These are phyloP conservation scores for Denticeps clupeoides DNA, from an alignment of 2,797 vertebrate species.

Conservation along the genomic window DNA sequence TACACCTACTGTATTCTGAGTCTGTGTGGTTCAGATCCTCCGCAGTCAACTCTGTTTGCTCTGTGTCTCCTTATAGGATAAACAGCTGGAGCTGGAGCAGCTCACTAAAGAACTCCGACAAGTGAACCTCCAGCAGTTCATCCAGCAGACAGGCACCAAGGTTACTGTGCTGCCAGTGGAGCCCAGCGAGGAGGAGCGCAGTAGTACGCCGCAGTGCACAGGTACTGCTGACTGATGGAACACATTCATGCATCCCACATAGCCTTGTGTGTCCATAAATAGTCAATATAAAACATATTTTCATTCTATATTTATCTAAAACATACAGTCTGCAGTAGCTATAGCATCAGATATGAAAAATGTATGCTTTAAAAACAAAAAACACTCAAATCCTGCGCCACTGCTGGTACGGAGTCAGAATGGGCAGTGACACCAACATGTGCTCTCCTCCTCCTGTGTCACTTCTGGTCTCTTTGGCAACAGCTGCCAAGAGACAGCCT, in stretches of 20 bases:
- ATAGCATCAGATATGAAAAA: too few species aligned
- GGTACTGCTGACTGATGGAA: slow-evolving; percentile 24
- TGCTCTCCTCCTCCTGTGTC: slow-evolving; percentile 30
- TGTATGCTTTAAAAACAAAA: too few species aligned
- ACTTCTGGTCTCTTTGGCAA: slow-evolving; percentile 39
- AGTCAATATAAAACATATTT: background rate
- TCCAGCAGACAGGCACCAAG: slow-evolving; percentile 94
- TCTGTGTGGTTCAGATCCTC: too few species aligned
- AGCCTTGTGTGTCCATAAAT: background rate
- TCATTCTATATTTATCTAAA: too few species aligned
- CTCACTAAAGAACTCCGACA: slow-evolving; percentile 94
- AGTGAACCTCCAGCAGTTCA: slow-evolving; percentile 97
- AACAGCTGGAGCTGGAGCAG: slow-evolving; percentile 88
- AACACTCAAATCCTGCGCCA: background rate
- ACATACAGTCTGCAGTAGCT: too few species aligned
- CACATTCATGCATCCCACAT: background rate
- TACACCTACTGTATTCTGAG: too few species aligned
- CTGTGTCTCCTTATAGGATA: slow-evolving; percentile 61
- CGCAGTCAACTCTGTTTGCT: background rate
- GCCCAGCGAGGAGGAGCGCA: slow-evolving; percentile 67
- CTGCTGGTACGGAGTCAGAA: slow-evolving; percentile 5
- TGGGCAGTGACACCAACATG: slow-evolving; percentile 6
- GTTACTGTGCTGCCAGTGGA: slow-evolving; percentile 90
- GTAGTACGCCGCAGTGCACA: slow-evolving; percentile 46
- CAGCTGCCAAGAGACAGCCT: slow-evolving; percentile 36